phyloP scores from a whole-genome alignment of 2,797 vertebrate genomes.

The Sebastiscus albofasciatus region DNA sequence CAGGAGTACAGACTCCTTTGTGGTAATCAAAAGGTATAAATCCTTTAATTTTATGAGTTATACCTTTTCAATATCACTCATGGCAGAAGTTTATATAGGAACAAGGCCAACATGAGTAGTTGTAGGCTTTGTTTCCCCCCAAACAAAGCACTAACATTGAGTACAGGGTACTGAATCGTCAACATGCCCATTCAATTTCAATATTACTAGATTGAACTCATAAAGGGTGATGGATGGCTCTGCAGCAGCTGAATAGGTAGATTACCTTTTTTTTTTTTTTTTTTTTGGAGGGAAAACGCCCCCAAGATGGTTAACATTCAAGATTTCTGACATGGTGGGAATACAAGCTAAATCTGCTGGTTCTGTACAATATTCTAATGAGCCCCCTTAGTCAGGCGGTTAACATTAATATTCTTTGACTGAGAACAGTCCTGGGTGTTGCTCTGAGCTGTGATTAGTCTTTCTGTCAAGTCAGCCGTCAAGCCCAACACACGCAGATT shows the following conservation, averaged over 20 bases:
- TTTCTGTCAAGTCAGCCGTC: conserved; percentile 37
- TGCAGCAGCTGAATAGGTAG: neutral
- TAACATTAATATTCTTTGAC: conserved; percentile 32
- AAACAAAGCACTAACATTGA: conserved; percentile 11
- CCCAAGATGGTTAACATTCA: neutral
- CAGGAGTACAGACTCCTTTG: neutral
- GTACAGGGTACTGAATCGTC: neutral
- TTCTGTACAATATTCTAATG: conserved; percentile 17
- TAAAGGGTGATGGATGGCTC: conserved; percentile 21
- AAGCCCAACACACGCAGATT: conserved; percentile 5
- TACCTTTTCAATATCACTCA: conserved; percentile 6
- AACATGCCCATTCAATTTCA: conserved; percentile 12
- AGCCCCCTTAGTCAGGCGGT: conserved; percentile 1
- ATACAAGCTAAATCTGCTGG: neutral
- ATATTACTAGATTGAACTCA: neutral
- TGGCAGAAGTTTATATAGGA: neutral
- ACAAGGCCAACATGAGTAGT: neutral
- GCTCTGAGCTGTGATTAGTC: conserved; percentile 33
- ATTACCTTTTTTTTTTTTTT: neutral
- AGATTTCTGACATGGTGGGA: conserved; percentile 5
- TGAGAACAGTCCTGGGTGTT: conserved; percentile 19
- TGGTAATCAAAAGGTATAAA: neutral
- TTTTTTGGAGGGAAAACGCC: neutral
- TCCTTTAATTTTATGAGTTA: neutral
- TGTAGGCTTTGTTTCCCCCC: neutral